Conservation (phyloP, 64 coral and sea anemone species). For the Astreopora myriophthalma region DNA sequence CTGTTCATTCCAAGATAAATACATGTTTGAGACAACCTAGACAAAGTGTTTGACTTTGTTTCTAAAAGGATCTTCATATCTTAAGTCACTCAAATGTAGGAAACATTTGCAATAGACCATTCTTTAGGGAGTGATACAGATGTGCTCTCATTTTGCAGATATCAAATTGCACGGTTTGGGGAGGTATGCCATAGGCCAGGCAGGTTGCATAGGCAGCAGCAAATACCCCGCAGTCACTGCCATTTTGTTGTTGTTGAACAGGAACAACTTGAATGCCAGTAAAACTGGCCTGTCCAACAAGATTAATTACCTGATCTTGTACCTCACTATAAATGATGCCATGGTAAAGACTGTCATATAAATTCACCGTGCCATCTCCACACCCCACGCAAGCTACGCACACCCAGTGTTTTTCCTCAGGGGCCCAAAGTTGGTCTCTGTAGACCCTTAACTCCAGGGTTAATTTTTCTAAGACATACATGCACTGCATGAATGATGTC, state of each 20-base stretch:
- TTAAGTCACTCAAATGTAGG: background rate
- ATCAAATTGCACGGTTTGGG: slow-evolving; percentile 36
- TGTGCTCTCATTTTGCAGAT: slow-evolving; percentile 10
- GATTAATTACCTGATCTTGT: slow-evolving; percentile 30
- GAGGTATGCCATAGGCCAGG: background rate
- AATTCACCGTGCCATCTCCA: slow-evolving; percentile 20
- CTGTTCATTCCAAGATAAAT: slow-evolving; percentile 1
- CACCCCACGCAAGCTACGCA: background rate
- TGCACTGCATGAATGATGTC: slow-evolving; percentile 48
- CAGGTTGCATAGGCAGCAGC: slow-evolving; percentile 29
- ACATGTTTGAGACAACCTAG: background rate
- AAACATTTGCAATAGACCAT: slow-evolving; percentile 15
- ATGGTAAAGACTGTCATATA: slow-evolving; percentile 19
- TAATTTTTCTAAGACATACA: slow-evolving; percentile 16
- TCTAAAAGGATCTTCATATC: background rate
- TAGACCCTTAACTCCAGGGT: slow-evolving; percentile 1
- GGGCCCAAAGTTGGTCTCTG: slow-evolving; percentile 13
- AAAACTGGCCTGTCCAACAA: background rate
- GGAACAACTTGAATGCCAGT: slow-evolving; percentile 35
- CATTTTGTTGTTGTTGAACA: slow-evolving; percentile 15
- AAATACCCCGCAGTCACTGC: slow-evolving; percentile 45
- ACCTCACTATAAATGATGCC: slow-evolving; percentile 5
- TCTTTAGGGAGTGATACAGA: slow-evolving; percentile 9
- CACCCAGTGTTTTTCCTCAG: slow-evolving; percentile 19
- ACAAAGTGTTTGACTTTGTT: background rate